A percentile compares a stretch with the other conserved stretches of the same genome.
phyloP scores from a whole-genome alignment of 2,888 invertebrate genomes.

The Dinocampus coccinellae region DNA sequence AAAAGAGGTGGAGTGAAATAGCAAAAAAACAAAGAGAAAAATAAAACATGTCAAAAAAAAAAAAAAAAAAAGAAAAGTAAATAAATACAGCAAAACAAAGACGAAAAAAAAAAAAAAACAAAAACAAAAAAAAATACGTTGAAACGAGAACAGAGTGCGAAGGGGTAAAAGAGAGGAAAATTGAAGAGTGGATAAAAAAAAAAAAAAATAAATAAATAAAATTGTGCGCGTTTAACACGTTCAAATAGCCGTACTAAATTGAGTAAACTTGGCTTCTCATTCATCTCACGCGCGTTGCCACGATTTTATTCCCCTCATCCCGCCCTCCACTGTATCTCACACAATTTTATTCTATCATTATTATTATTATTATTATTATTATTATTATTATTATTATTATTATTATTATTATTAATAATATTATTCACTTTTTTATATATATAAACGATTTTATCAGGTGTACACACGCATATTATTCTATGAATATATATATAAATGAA shows the following conservation, averaged over 20 bases:
- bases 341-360: background rate
- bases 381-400: background rate
- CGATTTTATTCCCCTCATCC: slow-evolving; percentile 25
- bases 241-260: slow-evolving; percentile 26
- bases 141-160: background rate
- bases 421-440: background rate
- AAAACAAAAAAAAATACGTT: background rate
- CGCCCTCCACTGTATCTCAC: too few species aligned
- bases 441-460: background rate
- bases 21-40: background rate
- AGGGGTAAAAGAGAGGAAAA: slow-evolving; percentile 17
- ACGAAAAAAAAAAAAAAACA: too few species aligned
- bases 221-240: slow-evolving; percentile 25
- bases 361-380: background rate
- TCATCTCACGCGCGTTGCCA: slow-evolving; percentile 19
- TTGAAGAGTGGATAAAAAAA: slow-evolving; percentile 18
- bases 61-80: background rate
- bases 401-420: background rate
- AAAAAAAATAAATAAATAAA: too few species aligned
- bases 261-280: slow-evolving; percentile 30
- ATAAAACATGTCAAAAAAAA: too few species aligned
- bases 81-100: too few species aligned
- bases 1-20: background rate
- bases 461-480: too few species aligned
- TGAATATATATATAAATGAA: too few species aligned